Conservation (phyloP, 2,888 invertebrate species). For the Altica lythri region DNA sequence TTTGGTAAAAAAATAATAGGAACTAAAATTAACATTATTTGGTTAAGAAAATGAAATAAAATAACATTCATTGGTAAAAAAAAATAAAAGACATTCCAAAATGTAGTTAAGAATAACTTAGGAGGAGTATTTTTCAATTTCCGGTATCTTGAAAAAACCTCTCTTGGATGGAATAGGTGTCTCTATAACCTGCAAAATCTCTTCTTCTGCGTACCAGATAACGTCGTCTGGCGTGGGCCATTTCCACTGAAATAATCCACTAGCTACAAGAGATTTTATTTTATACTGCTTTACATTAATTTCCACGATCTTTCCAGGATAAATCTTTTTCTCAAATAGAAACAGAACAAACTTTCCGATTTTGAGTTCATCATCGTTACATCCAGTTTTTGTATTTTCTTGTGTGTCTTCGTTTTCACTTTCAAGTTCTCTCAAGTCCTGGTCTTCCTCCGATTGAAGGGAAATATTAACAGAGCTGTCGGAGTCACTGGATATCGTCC, state of each 20-base stretch:
- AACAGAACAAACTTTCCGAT: constrained; percentile 14
- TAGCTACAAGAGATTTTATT: no score
- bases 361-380: no score
- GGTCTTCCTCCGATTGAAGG: neutral
- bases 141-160: constrained; percentile 20
- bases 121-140: constrained; percentile 30
- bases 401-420: no score
- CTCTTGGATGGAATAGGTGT: constrained; percentile 21
- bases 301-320: constrained; percentile 12
- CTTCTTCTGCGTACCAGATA: constrained; percentile 7
- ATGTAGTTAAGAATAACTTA: no score
- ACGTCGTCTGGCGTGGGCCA: neutral
- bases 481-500: constrained; percentile 5
- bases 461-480: neutral
- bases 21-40: no score
- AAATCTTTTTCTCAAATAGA: constrained; percentile 15
- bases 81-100: no score
- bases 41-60: no score
- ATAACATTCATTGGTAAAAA: no score
- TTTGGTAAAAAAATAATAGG: no score
- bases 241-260: constrained; percentile 9
- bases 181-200: constrained; percentile 10
- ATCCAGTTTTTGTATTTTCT: no score
- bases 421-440: no score
- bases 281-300: constrained; percentile 7